Evolutionary conservation across 2,888 invertebrate genomes (phyloP).

Genomic region (Scelioninae gen. 2): DNA sequence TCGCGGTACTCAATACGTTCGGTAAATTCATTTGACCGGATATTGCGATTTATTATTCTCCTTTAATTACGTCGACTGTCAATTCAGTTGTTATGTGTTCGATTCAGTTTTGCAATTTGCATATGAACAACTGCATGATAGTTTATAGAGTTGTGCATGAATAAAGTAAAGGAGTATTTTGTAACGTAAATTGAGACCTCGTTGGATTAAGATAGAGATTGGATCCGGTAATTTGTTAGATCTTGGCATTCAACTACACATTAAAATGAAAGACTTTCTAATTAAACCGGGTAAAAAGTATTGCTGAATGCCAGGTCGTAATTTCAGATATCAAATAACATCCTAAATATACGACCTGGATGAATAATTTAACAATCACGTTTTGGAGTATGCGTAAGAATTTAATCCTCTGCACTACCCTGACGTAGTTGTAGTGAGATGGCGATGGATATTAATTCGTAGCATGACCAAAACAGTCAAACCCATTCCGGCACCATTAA

Average conservation of each 20-base stretch:
- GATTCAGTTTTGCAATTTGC: too few relatives aligned
- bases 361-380: background rate
- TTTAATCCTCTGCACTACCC: conserved; percentile 5
- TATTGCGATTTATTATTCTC: too few relatives aligned
- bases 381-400: background rate
- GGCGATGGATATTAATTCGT: conserved; percentile 1
- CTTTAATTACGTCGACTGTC: too few relatives aligned
- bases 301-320: background rate
- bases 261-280: conserved; percentile 12
- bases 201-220: conserved; percentile 1
- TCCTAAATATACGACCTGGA: background rate
- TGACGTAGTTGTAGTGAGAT: conserved; percentile 2
- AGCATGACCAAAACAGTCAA: conserved; percentile 24
- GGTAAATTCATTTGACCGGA: too few relatives aligned
- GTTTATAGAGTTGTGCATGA: too few relatives aligned
- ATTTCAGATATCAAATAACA: conserved; percentile 6
- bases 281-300: background rate
- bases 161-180: conserved; percentile 4
- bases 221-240: conserved; percentile 8
- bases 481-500: conserved; percentile 1
- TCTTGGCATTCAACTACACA: conserved; percentile 24
- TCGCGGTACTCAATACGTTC: too few relatives aligned
- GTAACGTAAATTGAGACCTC: conserved; percentile 1
- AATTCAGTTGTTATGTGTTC: too few relatives aligned
- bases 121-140: too few relatives aligned